Percentiles rank a stretch among this genome's conserved stretches.
phyloP scores from a whole-genome alignment of 2,797 vertebrate genomes.

The Pseudochromis fuscus region DNA sequence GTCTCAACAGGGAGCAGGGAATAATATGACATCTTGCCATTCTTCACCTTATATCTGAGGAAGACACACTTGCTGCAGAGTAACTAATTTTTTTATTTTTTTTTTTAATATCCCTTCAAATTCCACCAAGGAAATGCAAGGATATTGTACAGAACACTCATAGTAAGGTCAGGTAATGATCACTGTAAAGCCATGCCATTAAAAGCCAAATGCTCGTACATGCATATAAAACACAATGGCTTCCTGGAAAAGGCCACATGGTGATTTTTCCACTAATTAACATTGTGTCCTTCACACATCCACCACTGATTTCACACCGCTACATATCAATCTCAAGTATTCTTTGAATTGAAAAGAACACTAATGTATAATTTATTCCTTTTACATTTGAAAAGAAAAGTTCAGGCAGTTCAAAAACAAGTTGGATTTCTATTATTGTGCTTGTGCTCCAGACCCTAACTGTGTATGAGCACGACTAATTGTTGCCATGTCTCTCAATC shows the following conservation, averaged over 20 bases:
- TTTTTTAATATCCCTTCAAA: no score
- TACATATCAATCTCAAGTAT: conserved; percentile 28
- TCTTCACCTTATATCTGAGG: conserved; percentile 49
- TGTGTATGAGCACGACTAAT: conserved; percentile 49
- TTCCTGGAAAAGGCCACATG: conserved; percentile 28
- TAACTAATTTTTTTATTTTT: no score
- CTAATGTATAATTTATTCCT: conserved; percentile 32
- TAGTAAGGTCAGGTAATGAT: conserved; percentile 3
- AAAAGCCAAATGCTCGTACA: conserved; percentile 29
- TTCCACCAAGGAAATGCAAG: conserved; percentile 1
- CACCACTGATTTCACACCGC: conserved; percentile 37
- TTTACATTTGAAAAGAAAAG: conserved; percentile 37
- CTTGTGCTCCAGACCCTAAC: conserved; percentile 28
- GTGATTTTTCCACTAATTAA: conserved; percentile 28
- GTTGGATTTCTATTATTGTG: conserved; percentile 41
- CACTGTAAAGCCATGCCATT: conserved; percentile 16
- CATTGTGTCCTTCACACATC: conserved; percentile 38
- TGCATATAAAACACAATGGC: conserved; percentile 5
- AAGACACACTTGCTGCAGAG: conserved; percentile 21
- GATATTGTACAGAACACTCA: conserved; percentile 12
- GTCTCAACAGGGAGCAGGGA: conserved; percentile 60
- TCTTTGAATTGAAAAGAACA: conserved; percentile 42
- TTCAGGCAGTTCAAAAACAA: conserved; percentile 35
- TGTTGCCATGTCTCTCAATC: conserved; percentile 52
- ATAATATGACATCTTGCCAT: conserved; percentile 50